Evolutionary conservation across 2,113 vertebrate species (phyloP), one percentile per base, ranked within the genome.

Genomic region (Daubentonia madagascariensis): DNA sequence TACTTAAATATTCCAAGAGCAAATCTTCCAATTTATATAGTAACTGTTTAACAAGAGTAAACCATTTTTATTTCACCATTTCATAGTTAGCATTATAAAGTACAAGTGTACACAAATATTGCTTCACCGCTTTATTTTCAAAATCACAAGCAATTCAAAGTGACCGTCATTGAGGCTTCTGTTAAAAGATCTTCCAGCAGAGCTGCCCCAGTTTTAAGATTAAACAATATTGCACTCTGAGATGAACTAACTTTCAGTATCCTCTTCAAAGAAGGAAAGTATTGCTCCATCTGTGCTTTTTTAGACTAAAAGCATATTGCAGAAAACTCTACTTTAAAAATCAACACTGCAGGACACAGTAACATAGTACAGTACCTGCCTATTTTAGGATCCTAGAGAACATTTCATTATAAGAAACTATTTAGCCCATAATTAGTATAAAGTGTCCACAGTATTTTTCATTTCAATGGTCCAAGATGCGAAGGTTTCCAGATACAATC

Each of bases 401-500:
- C 94, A 98, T 98, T 97, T 97, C 45, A 1, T 0, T 14, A 3
- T 0, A 4, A 89, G 96, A 98, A 98, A 98, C 97, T 93, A 89
- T 84, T 83, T 30, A 94, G 96, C 96, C 89, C 70, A 88, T 97
- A 79, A 89, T 97, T 96, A 78, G 95, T 81, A 35, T 75, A 96
- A 96, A 88, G 96, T 30, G 5, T 50, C 94, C 16, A 2, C 57
- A 94, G 97, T 93, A 73, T 70, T 78, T 92, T 94, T 50, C 61
- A 89, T 91, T 30, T 99, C 98, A 99, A 98, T 99, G 99, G 98
- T 99, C 99, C 98, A 99, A 98, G 98, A 99, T 99, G 95, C 99
- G 99, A 59, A 99, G 99, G 97, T 99, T 99, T 89, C 99, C 99
- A 11, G 99, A 99, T 10, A 99, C 99, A 0, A 99, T 99, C 98